These are phyloP conservation scores for Coregonus sp. DNA, from an alignment of 2,797 vertebrate species.

Conservation along the genomic window DNA sequence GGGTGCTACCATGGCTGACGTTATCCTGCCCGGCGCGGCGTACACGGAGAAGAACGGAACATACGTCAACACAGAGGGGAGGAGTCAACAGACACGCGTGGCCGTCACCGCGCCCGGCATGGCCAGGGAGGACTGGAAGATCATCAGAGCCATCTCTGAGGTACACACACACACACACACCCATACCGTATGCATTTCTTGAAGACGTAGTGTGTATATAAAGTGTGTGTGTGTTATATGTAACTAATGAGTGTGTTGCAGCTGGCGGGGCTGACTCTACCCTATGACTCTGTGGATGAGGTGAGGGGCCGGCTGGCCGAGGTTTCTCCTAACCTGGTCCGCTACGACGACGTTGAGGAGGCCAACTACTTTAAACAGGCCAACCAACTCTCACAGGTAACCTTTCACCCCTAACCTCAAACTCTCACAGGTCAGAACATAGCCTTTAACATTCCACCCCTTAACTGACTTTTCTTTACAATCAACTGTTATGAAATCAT, in stretches of 20 bases:
- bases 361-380: slow-evolving; percentile 97
- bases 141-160: slow-evolving; percentile 93
- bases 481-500: neutral
- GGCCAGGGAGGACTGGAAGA: slow-evolving; percentile 96
- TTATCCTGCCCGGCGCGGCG: slow-evolving; percentile 92
- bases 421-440: neutral
- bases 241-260: slow-evolving; percentile 48
- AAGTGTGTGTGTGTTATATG: no score
- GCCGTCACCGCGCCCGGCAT: slow-evolving; percentile 92
- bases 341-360: slow-evolving; percentile 91
- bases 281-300: slow-evolving; percentile 87
- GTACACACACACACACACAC: slow-evolving; percentile 61
- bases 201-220: no score
- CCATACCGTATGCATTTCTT: slow-evolving; percentile 4
- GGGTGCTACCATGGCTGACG: slow-evolving; percentile 90
- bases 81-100: slow-evolving; percentile 91
- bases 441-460: neutral
- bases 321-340: slow-evolving; percentile 92
- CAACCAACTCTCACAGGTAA: slow-evolving; percentile 87
- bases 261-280: slow-evolving; percentile 87
- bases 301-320: slow-evolving; percentile 87
- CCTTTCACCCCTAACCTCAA: neutral
- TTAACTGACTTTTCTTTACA: neutral
- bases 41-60: slow-evolving; percentile 94
- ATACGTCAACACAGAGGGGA: slow-evolving; percentile 94